A percentile compares a stretch with the other conserved stretches of the same genome.
phyloP scores from a whole-genome alignment of 2,113 vertebrate genomes.

The Dendropsophus ebraccatus region DNA sequence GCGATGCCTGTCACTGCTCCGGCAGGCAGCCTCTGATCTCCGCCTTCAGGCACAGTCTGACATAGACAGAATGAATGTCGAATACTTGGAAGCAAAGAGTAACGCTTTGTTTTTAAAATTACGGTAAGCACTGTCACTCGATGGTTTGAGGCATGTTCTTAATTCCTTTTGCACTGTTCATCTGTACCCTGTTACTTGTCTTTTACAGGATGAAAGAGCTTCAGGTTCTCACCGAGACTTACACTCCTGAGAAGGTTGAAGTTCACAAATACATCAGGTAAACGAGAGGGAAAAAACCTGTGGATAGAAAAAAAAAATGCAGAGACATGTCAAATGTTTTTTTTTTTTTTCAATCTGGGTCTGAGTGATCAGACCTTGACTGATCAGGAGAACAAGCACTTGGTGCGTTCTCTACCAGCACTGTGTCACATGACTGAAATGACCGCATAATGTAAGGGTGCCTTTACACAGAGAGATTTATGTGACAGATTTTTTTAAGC shows the following conservation, averaged over 20 bases:
- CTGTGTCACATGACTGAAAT: no score
- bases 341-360: no score
- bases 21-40: slow-evolving; percentile 78
- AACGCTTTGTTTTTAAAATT: slow-evolving; percentile 82
- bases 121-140: slow-evolving; percentile 68
- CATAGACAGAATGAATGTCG: slow-evolving; percentile 77
- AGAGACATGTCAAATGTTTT: no score
- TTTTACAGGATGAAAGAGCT: slow-evolving; percentile 82
- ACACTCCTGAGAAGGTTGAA: slow-evolving; percentile 77
- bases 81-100: slow-evolving; percentile 85
- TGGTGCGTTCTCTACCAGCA: no score
- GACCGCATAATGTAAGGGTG: no score
- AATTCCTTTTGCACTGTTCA: background rate
- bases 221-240: slow-evolving; percentile 80
- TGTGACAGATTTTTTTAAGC: no score
- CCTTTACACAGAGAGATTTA: no score
- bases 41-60: slow-evolving; percentile 79
- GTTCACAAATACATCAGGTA: slow-evolving; percentile 81
- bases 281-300: slow-evolving; percentile 51
- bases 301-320: background rate
- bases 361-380: no score
- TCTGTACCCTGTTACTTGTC: background rate
- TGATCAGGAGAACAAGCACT: no score
- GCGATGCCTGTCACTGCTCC: slow-evolving; percentile 78
- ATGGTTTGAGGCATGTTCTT: background rate